These are phyloP conservation scores for Heliconius melpomene DNA, from an alignment of 1,140 invertebrate species.

Conservation along the genomic window DNA sequence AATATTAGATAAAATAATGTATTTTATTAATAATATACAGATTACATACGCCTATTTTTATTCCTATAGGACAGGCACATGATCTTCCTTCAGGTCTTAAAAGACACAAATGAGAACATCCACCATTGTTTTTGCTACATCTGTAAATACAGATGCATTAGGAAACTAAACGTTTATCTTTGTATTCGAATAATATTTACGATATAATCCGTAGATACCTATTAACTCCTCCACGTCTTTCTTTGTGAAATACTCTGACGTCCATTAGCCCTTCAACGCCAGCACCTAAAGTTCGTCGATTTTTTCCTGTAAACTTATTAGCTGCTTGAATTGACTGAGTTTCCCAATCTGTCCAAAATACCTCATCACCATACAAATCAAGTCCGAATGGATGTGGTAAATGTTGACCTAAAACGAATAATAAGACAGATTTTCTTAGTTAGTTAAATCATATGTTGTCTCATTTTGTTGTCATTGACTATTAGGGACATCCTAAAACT, in stretches of 20 bases:
- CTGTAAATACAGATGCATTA: slow-evolving; percentile 39
- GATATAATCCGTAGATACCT: slow-evolving; percentile 46
- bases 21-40: slow-evolving; percentile 11
- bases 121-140: slow-evolving; percentile 91
- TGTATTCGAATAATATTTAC: not conserved
- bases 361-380: slow-evolving; percentile 90
- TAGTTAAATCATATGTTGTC: not conserved
- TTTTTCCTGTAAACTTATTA: slow-evolving; percentile 87
- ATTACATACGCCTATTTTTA: slow-evolving; percentile 84
- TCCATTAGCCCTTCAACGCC: slow-evolving; percentile 91
- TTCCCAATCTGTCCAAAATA: slow-evolving; percentile 95
- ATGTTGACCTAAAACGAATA: slow-evolving; percentile 69
- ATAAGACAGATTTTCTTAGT: not conserved
- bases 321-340: slow-evolving; percentile 88
- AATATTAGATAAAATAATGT: not conserved
- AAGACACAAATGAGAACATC: slow-evolving; percentile 95
- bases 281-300: slow-evolving; percentile 83
- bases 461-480: not conserved
- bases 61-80: slow-evolving; percentile 94
- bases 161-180: not conserved
- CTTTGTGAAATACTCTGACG: slow-evolving; percentile 91
- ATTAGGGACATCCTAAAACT: not conserved
- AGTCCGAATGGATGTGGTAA: slow-evolving; percentile 93
- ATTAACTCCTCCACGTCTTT: slow-evolving; percentile 75
- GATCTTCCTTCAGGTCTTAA: slow-evolving; percentile 86